Percentiles rank a stretch among this genome's conserved stretches.
Conservation (phyloP, 2,888 invertebrate genomes). For the Leptothorax acervorum region DNA sequence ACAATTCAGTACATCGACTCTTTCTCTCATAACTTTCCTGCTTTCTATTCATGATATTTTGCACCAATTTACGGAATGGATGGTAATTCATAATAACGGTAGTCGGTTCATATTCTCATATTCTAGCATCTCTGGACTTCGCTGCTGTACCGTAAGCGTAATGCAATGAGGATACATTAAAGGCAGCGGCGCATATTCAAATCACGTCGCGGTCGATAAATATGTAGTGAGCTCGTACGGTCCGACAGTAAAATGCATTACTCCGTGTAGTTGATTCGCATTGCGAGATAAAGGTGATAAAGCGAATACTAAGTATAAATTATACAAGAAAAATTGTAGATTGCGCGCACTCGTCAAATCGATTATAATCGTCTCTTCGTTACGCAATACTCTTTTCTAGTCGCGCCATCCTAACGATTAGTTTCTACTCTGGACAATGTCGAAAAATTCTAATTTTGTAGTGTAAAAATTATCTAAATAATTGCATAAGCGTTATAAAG, state of each 20-base stretch:
- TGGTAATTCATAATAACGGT: slow-evolving; percentile 50
- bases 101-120: slow-evolving; percentile 10
- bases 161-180: slow-evolving; percentile 53
- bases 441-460: background rate
- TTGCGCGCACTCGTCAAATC: slow-evolving; percentile 13
- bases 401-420: background rate
- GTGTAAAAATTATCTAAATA: background rate
- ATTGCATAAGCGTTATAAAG: background rate
- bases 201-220: slow-evolving; percentile 56
- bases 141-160: slow-evolving; percentile 42
- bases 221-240: slow-evolving; percentile 39
- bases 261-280: slow-evolving; percentile 33
- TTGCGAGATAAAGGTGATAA: slow-evolving; percentile 43
- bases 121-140: slow-evolving; percentile 20
- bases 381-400: background rate
- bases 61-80: slow-evolving; percentile 45
- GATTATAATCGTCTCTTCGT: slow-evolving; percentile 2
- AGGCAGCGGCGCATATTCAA: slow-evolving; percentile 53
- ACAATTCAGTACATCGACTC: background rate
- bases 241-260: slow-evolving; percentile 30
- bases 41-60: slow-evolving; percentile 46
- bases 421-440: background rate
- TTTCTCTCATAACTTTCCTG: background rate
- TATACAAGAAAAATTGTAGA: slow-evolving; percentile 28
- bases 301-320: slow-evolving; percentile 45